Conservation (phyloP, 23 tunicate genomes). For the Phallusia fumigata region DNA sequence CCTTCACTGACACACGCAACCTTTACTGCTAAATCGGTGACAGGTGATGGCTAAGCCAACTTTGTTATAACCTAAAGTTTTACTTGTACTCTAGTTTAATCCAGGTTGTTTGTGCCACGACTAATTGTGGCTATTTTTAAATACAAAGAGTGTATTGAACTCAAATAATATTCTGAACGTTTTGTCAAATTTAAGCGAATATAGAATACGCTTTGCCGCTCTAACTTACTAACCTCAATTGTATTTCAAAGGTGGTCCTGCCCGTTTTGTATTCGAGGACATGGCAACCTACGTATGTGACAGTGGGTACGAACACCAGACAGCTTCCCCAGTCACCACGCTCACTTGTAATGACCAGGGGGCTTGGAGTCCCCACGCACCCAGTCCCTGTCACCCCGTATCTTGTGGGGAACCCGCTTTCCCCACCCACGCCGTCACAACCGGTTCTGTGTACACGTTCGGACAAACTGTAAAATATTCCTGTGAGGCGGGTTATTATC, state of each 20-base stretch:
- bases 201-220: no score
- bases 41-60: conserved; percentile 22
- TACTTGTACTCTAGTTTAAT: no score
- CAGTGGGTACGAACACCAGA: conserved; percentile 27
- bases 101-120: no score
- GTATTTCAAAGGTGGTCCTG: background rate
- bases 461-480: conserved; percentile 23
- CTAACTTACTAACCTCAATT: no score
- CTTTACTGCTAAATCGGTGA: background rate
- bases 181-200: no score
- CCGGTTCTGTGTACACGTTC: conserved; percentile 17
- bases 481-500: conserved; percentile 48
- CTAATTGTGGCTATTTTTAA: no score
- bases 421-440: conserved; percentile 8
- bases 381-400: conserved; percentile 44
- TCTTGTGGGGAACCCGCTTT: conserved; percentile 53
- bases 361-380: conserved; percentile 24
- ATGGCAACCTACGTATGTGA: conserved; percentile 27
- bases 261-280: conserved; percentile 40
- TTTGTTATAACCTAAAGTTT: background rate
- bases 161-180: no score
- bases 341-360: conserved; percentile 30
- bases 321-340: background rate
- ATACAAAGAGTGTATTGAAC: no score
- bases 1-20: conserved; percentile 34